These are phyloP conservation scores for Helostoma temminkii DNA, from an alignment of 2,797 vertebrate species.

Conservation along the genomic window DNA sequence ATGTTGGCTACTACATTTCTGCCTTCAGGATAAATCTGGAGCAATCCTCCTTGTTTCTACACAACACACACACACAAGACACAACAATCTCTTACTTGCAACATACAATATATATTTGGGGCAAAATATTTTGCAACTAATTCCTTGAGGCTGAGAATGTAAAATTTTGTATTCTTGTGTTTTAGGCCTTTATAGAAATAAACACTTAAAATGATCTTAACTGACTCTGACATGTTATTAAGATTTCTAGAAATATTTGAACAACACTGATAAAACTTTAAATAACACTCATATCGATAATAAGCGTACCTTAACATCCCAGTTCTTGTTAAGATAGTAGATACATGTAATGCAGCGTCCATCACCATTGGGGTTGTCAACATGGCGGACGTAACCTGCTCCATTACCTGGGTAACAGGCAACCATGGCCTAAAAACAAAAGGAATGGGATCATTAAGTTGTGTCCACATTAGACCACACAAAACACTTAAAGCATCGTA, in stretches of 20 bases:
- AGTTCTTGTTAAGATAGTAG: conserved; percentile 96
- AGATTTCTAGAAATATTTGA: not conserved
- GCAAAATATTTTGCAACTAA: not conserved
- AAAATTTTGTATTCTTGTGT: too few species aligned
- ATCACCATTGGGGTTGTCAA: conserved; percentile 93
- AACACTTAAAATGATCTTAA: not conserved
- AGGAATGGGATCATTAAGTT: conserved; percentile 27
- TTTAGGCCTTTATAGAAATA: too few species aligned
- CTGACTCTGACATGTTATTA: not conserved
- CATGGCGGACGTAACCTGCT: conserved; percentile 92
- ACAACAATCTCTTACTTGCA: conserved; percentile 13
- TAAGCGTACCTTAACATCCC: conserved; percentile 88
- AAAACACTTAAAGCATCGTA: not conserved
- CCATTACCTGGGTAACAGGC: conserved; percentile 94
- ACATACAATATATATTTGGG: not conserved
- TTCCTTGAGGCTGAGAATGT: not conserved
- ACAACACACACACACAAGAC: not conserved
- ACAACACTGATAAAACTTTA: too few species aligned
- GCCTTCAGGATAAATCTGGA: conserved; percentile 92
- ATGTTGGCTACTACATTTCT: conserved; percentile 91
- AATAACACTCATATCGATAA: not conserved
- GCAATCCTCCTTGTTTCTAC: conserved; percentile 89
- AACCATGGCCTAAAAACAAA: conserved; percentile 89
- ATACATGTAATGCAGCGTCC: conserved; percentile 95
- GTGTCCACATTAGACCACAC: not conserved